Percentiles rank a stretch among this genome's conserved stretches.
Evolutionary conservation across 2,797 vertebrate species (phyloP).

Genomic region (Cottoperca gobio): DNA sequence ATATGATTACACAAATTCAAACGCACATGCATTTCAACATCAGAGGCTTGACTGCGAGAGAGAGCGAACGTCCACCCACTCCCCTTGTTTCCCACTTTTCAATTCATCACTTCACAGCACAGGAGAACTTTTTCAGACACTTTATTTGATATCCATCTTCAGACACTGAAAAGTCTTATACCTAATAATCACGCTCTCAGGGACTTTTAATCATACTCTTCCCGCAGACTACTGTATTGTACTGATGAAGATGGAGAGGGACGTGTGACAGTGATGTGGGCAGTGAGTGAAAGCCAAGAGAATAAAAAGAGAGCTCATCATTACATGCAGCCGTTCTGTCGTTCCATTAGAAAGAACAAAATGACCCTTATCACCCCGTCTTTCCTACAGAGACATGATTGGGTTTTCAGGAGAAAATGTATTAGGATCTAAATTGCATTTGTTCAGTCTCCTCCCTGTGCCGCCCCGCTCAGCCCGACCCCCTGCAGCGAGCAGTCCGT

Average conservation of each 20-base stretch:
- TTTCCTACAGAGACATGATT: constrained; percentile 65
- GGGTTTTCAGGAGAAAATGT: constrained; percentile 69
- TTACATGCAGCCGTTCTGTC: constrained; percentile 57
- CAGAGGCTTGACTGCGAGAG: background rate
- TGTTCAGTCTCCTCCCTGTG: constrained; percentile 49
- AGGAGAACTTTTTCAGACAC: constrained; percentile 35
- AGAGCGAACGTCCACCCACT: background rate
- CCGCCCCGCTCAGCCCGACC: constrained; percentile 43
- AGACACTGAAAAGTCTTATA: constrained; percentile 47
- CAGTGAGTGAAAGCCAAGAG: constrained; percentile 66
- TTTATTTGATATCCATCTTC: constrained; percentile 64
- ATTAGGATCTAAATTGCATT: constrained; percentile 71
- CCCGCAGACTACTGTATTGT: constrained; percentile 15
- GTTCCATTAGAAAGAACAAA: constrained; percentile 71
- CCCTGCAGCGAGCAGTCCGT: constrained; percentile 32
- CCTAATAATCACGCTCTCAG: constrained; percentile 63
- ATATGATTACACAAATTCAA: constrained; percentile 52
- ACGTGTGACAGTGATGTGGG: constrained; percentile 61
- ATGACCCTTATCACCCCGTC: constrained; percentile 68
- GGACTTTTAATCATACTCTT: constrained; percentile 61
- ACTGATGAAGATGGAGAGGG: background rate
- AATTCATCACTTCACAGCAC: constrained; percentile 40
- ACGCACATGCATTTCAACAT: constrained; percentile 29
- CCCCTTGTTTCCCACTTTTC: constrained; percentile 36
- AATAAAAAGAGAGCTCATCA: constrained; percentile 70